Evolutionary conservation across 2,797 vertebrate species (phyloP).

Genomic region (Gymnocypris eckloni): DNA sequence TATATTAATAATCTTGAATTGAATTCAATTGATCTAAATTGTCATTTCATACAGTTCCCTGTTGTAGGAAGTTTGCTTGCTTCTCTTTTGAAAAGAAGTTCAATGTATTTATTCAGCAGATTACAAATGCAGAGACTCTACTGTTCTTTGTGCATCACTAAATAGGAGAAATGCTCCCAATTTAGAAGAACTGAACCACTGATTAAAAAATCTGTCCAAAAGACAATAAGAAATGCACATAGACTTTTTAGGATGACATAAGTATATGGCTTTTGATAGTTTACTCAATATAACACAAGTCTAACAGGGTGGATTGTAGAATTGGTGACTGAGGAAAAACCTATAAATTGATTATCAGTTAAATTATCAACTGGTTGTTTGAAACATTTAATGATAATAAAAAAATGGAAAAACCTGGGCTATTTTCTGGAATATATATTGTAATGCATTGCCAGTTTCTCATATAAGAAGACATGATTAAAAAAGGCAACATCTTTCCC

Average conservation of each 20-base stretch:
- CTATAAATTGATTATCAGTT: not conserved
- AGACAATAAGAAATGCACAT: not conserved
- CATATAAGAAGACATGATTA: not conserved
- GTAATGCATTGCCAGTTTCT: not conserved
- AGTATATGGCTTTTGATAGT: not conserved
- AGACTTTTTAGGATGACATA: not conserved
- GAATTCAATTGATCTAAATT: not conserved
- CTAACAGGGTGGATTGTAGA: not conserved
- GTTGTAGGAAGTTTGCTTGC: not conserved
- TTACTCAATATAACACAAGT: not conserved
- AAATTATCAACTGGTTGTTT: not conserved
- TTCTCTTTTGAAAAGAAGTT: not conserved
- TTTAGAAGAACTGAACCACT: not conserved
- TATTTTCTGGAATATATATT: too few relatives aligned
- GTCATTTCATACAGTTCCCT: conserved; percentile 6
- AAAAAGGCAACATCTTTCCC: not conserved
- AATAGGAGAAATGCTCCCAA: not conserved
- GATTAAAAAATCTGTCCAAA: not conserved
- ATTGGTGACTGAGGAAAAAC: not conserved
- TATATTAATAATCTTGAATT: too few relatives aligned
- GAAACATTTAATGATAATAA: too few relatives aligned
- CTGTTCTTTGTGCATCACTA: not conserved
- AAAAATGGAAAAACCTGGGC: too few relatives aligned
- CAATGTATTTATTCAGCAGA: not conserved
- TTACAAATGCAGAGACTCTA: conserved; percentile 9